phyloP scores from a whole-genome alignment of 2,113 vertebrate genomes.

The Tricholaema leucomelas region DNA sequence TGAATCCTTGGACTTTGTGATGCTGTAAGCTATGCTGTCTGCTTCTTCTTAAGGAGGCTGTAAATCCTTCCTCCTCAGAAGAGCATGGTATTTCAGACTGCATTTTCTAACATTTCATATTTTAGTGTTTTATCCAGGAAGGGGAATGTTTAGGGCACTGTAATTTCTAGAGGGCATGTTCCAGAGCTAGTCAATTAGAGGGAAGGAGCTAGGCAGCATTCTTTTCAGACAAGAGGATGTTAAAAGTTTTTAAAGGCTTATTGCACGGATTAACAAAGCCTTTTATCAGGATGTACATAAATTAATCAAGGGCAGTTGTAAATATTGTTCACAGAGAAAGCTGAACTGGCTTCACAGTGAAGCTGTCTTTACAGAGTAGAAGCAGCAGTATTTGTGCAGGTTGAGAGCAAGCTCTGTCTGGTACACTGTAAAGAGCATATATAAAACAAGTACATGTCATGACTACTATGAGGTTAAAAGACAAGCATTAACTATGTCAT shows the following conservation, averaged over 20 bases:
- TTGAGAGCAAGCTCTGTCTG: background rate
- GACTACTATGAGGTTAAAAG: background rate
- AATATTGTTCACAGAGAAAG: background rate
- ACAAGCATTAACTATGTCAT: background rate
- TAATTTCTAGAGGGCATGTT: background rate
- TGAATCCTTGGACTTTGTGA: constrained; percentile 4
- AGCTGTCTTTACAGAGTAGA: background rate
- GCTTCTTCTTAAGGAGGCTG: background rate
- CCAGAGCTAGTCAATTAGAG: background rate
- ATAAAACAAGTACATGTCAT: background rate
- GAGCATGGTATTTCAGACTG: background rate
- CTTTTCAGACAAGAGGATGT: background rate
- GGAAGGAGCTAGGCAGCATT: background rate
- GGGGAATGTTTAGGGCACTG: background rate
- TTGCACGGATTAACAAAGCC: background rate
- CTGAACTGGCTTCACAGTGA: background rate
- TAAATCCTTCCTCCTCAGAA: background rate
- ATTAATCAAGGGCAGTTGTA: background rate
- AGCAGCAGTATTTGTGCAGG: background rate
- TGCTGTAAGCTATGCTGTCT: background rate
- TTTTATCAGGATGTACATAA: background rate
- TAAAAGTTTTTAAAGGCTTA: background rate
- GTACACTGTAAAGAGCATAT: background rate
- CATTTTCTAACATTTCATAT: background rate
- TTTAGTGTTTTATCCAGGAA: background rate